Evolutionary conservation across 2,113 vertebrate genomes (phyloP), one percentile per base, ranked within the genome.

Genomic region (Silurus meridionalis): DNA sequence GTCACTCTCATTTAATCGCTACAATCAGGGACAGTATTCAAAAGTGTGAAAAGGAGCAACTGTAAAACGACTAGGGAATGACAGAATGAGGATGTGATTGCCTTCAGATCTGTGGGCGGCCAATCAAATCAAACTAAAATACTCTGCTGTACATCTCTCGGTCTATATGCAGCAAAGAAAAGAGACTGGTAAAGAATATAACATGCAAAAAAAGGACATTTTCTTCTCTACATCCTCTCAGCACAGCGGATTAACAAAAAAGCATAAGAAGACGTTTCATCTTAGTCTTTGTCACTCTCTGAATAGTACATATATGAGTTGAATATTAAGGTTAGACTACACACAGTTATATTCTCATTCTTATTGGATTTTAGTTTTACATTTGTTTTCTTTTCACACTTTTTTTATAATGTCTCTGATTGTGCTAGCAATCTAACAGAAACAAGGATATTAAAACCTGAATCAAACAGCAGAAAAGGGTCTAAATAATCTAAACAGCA

Each of bases 11-110:
- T 83, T 83, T 77, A 87, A 87, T 85, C 64, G 63, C 58, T 28
- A 53, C 83, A 78, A 53, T 85, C 88, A 83, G 80, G 50, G 37
- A 74, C 53, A 85, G 83, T 72, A 80, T 37, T 83, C 75, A 78
- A 8, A 66, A 55, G 50, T 63, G 17, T 66, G 74, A 55, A 81
- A 85, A 48, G 2, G 28, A 87, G 55, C 21, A 78, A 89, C 69
- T 63, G 83, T 82, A 81, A 50, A 82, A 69, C 58, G 50, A 8
- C 14, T 61, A 78, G 53, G 21, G n/a, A 67, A 55, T 72, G 61
- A 78, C 80, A 85, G 79, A 50, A 61, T 82, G 10, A 72, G 55
- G 21, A 86, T 25, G 67, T 46, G 63, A 83, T 11, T 85, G 60
- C 85, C 25, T 77, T 85, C 23, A 15, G 48, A 82, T 23, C 63